These are phyloP conservation scores for Drosophila picticornis DNA, from an alignment of 2,888 invertebrate genomes.

Conservation along the genomic window DNA sequence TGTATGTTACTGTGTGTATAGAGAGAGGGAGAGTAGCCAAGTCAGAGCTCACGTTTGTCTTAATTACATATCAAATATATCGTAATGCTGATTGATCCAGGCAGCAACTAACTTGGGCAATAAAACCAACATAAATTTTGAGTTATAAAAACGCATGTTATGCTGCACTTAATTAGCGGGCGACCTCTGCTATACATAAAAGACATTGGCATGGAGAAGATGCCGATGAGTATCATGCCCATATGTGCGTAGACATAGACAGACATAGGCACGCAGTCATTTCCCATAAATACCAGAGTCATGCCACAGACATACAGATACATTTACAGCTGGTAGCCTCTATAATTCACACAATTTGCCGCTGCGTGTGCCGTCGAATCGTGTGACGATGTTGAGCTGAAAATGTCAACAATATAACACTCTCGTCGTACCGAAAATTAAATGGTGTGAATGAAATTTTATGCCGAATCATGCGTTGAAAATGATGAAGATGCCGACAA, in stretches of 20 bases:
- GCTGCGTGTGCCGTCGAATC: slow-evolving; percentile 65
- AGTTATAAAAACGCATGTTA: slow-evolving; percentile 81
- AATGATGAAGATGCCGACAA: slow-evolving; percentile 76
- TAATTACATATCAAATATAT: slow-evolving; percentile 81
- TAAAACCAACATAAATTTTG: slow-evolving; percentile 79
- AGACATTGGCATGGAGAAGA: background rate
- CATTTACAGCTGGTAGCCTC: slow-evolving; percentile 25
- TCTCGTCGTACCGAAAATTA: slow-evolving; percentile 60
- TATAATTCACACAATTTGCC: slow-evolving; percentile 77
- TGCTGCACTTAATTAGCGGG: slow-evolving; percentile 77
- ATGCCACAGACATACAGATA: slow-evolving; percentile 44
- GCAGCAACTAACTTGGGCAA: slow-evolving; percentile 54
- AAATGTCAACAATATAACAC: slow-evolving; percentile 72
- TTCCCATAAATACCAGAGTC: slow-evolving; percentile 55
- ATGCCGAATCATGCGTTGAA: slow-evolving; percentile 81
- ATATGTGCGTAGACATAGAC: slow-evolving; percentile 21
- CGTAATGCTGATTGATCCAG: slow-evolving; percentile 71
- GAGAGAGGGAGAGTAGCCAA: slow-evolving; percentile 11
- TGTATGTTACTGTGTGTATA: background rate
- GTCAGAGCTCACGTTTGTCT: slow-evolving; percentile 64
- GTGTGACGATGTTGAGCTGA: slow-evolving; percentile 49
- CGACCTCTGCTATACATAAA: slow-evolving; percentile 48
- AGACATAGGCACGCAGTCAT: slow-evolving; percentile 32
- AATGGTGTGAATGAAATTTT: slow-evolving; percentile 81
- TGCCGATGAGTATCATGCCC: slow-evolving; percentile 61